Conservation (phyloP, 1,140 invertebrate genomes). For the Xylocopa sonorina region DNA sequence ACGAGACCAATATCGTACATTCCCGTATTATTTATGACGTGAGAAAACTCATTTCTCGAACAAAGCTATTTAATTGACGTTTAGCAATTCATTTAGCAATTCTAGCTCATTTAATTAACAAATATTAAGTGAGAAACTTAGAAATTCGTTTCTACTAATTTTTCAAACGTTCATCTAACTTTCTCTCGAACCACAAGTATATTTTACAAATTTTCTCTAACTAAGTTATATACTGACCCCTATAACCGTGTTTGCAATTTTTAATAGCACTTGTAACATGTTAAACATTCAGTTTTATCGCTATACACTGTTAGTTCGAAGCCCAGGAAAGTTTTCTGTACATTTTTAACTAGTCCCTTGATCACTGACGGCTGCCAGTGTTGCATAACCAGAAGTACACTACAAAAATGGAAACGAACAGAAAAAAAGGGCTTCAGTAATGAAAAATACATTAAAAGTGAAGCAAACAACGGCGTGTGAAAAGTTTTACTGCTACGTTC, state of each 20-base stretch:
- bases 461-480: not conserved
- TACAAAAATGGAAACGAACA: not conserved
- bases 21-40: no score
- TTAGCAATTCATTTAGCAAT: no score
- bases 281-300: not conserved
- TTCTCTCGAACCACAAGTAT: no score
- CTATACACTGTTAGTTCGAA: not conserved
- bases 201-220: no score
- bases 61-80: no score
- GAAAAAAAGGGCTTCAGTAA: not conserved
- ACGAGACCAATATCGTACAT: not conserved
- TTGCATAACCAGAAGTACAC: not conserved
- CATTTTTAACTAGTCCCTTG: constrained; percentile 9
- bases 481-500: not conserved
- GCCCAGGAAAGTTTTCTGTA: not conserved
- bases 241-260: no score
- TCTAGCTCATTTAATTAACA: no score
- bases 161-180: no score
- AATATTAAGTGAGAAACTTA: no score
- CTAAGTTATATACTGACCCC: no score
- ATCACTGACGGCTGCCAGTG: not conserved
- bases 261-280: not conserved
- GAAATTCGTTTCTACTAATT: no score
- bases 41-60: no score
- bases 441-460: not conserved